phyloP scores from a whole-genome alignment of 2,113 vertebrate species.

The Pithys albifrons region DNA sequence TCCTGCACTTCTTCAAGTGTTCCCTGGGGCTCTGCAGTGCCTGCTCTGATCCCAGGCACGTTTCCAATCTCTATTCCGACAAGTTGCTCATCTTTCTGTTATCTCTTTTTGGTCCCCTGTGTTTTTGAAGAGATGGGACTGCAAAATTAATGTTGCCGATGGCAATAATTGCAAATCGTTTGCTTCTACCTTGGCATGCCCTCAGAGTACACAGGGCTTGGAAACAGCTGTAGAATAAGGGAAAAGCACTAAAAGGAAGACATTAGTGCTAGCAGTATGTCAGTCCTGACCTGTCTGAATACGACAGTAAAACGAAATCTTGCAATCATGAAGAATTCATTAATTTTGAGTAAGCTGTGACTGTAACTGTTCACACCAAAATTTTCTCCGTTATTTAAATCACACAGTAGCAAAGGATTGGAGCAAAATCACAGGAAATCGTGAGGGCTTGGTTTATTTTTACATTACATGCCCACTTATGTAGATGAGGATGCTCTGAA shows the following conservation, averaged over 20 bases:
- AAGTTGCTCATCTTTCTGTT: background rate
- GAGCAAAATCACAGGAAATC: background rate
- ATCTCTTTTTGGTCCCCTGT: slow-evolving; percentile 23
- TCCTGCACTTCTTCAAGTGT: fast-evolving
- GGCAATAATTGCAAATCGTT: slow-evolving; percentile 27
- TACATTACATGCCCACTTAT: background rate
- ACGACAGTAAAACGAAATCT: fast-evolving
- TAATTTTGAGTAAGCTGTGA: background rate
- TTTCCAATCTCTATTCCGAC: background rate
- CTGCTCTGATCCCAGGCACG: background rate
- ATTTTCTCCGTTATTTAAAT: background rate
- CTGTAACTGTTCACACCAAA: background rate
- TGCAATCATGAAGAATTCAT: background rate
- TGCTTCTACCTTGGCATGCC: slow-evolving; percentile 42
- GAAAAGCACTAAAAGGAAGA: background rate
- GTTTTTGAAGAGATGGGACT: slow-evolving; percentile 1
- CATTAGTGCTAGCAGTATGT: background rate
- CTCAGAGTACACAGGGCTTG: slow-evolving; percentile 23
- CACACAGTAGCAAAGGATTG: background rate
- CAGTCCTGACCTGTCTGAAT: background rate
- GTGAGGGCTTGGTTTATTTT: slow-evolving; percentile 21
- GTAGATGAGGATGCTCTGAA: background rate
- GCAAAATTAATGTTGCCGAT: slow-evolving; percentile 12
- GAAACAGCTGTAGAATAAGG: background rate
- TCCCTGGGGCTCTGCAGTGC: background rate